Conservation (phyloP, 2,113 vertebrate species). For the Plecturocebus donacophilus region DNA sequence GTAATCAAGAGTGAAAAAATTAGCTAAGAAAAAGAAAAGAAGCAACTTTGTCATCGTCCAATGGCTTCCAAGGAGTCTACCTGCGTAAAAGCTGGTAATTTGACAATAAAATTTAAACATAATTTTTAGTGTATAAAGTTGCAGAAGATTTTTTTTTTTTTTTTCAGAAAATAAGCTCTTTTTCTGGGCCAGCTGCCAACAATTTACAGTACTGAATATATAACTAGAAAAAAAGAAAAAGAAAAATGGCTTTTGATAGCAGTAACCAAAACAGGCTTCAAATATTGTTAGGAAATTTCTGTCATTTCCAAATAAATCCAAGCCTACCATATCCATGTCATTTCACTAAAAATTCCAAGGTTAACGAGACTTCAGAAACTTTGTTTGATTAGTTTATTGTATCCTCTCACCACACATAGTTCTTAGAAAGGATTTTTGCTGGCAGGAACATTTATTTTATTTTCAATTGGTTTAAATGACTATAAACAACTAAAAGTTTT, state of each 20-base stretch:
- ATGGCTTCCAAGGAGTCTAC: not conserved
- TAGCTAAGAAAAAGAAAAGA: not conserved
- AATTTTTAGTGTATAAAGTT: not conserved
- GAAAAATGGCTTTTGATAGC: not conserved
- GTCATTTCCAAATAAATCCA: conserved; percentile 70
- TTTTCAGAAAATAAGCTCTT: not conserved
- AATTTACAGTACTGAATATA: conserved; percentile 51
- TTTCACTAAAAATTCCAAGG: not conserved
- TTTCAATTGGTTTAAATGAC: conserved; percentile 50
- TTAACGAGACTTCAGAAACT: conserved; percentile 49
- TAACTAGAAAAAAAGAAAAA: not conserved
- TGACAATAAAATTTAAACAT: conserved; percentile 45
- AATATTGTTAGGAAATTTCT: conserved; percentile 50
- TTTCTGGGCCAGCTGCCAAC: conserved; percentile 30
- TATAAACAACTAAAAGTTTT: conserved; percentile 47
- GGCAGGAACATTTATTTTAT: not conserved
- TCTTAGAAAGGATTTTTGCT: conserved; percentile 45
- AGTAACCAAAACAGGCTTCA: conserved; percentile 45
- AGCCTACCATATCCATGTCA: not conserved
- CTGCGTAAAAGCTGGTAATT: conserved; percentile 27
- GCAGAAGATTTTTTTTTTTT: not conserved
- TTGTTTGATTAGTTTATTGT: conserved; percentile 38
- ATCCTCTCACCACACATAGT: conserved; percentile 11
- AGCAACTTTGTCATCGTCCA: not conserved
- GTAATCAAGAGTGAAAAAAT: not conserved